Evolutionary conservation across 2,797 vertebrate genomes (phyloP).

Genomic region (Pseudochaenichthys georgianus): DNA sequence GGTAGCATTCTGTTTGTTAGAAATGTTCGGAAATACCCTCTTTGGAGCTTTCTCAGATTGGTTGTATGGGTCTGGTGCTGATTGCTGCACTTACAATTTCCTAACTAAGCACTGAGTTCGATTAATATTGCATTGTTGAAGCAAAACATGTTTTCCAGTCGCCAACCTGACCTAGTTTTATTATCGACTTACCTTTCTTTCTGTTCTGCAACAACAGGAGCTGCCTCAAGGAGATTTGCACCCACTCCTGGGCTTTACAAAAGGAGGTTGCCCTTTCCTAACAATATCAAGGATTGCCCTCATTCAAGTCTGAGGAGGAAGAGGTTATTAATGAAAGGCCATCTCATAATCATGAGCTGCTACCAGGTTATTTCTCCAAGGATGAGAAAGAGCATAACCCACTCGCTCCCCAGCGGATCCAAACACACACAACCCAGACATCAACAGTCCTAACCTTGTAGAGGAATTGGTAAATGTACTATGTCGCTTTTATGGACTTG

Average conservation of each 20-base stretch:
- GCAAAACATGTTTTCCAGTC: constrained; percentile 15
- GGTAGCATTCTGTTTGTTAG: too few relatives aligned
- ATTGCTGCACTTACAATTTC: too few relatives aligned
- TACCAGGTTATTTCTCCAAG: constrained; percentile 17
- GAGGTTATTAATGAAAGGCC: constrained; percentile 37
- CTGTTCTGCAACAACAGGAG: constrained; percentile 38
- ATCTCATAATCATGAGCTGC: constrained; percentile 4
- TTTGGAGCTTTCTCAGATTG: too few relatives aligned
- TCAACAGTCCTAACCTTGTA: constrained; percentile 7
- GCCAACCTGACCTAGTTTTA: constrained; percentile 61
- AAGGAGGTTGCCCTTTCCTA: constrained; percentile 39
- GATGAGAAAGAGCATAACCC: neutral
- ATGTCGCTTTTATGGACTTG: constrained; percentile 11
- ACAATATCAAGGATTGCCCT: constrained; percentile 63
- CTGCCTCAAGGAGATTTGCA: constrained; percentile 55
- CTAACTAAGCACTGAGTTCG: too few relatives aligned
- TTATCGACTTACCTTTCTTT: constrained; percentile 41
- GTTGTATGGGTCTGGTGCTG: too few relatives aligned
- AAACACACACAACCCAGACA: constrained; percentile 22
- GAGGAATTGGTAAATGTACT: neutral
- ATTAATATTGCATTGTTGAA: too few relatives aligned
- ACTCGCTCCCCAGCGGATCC: neutral
- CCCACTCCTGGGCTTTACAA: constrained; percentile 54
- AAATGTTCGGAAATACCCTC: too few relatives aligned
- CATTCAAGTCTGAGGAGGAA: constrained; percentile 41